These are phyloP conservation scores for Conus ventricosus DNA, from an alignment of 1,140 invertebrate genomes.

Conservation along the genomic window DNA sequence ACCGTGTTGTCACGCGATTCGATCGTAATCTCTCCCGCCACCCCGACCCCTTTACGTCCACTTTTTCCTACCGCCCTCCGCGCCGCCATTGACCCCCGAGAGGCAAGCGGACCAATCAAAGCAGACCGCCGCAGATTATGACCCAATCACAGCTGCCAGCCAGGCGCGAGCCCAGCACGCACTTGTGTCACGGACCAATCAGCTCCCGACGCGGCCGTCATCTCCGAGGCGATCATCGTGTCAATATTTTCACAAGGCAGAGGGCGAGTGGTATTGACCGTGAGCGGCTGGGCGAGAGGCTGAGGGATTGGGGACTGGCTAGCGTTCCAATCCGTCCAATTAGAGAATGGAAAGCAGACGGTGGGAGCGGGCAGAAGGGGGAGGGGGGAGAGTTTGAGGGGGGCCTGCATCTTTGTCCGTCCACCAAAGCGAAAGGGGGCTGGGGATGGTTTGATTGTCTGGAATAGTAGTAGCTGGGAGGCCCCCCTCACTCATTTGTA, in stretches of 20 bases:
- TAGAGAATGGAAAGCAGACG: too few relatives aligned
- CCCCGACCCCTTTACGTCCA: background rate
- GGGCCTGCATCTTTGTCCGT: too few relatives aligned
- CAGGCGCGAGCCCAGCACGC: background rate
- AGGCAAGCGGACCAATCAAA: background rate
- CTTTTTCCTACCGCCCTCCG: background rate
- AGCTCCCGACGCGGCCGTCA: background rate
- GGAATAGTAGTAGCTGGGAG: too few relatives aligned
- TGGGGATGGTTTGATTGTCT: too few relatives aligned
- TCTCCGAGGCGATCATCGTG: background rate
- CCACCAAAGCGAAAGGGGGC: too few relatives aligned
- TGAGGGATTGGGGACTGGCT: too few relatives aligned
- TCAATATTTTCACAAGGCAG: background rate
- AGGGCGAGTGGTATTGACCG: too few relatives aligned
- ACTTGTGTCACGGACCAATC: constrained; percentile 1
- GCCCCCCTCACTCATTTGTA: too few relatives aligned
- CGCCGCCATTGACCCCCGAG: background rate
- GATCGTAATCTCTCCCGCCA: background rate
- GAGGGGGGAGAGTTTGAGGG: too few relatives aligned
- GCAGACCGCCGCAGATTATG: background rate
- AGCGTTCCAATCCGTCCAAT: too few relatives aligned
- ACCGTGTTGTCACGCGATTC: background rate
- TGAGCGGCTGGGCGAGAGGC: too few relatives aligned
- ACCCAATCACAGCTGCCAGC: constrained; percentile 5
- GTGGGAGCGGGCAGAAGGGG: too few relatives aligned